Percentiles rank a stretch among this genome's conserved stretches.
These are phyloP conservation scores for Suillia variegata DNA, from an alignment of 2,888 invertebrate genomes.

Conservation along the genomic window DNA sequence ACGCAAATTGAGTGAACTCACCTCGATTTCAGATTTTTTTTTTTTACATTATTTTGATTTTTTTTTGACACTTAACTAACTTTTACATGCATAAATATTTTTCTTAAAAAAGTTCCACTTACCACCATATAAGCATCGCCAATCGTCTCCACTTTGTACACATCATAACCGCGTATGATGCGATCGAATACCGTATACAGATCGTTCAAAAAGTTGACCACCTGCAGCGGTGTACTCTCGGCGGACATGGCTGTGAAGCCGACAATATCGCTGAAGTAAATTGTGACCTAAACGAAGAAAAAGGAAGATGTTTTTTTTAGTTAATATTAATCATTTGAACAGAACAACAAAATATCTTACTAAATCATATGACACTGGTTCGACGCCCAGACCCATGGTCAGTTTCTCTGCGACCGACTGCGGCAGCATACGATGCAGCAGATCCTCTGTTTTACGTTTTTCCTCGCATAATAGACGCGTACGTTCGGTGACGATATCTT, in stretches of 20 bases:
- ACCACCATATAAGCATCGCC: slow-evolving; percentile 75
- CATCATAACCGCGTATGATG: slow-evolving; percentile 95
- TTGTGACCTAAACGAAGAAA: slow-evolving; percentile 66
- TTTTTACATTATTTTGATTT: no score
- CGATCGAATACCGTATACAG: slow-evolving; percentile 96
- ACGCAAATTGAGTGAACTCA: no score
- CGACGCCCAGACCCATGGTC: slow-evolving; percentile 86
- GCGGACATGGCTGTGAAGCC: slow-evolving; percentile 96
- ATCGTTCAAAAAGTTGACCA: slow-evolving; percentile 97
- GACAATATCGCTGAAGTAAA: slow-evolving; percentile 97
- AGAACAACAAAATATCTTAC: slow-evolving; percentile 65
- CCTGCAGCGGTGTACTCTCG: slow-evolving; percentile 89
- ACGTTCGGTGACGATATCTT: slow-evolving; percentile 90
- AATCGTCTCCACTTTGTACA: slow-evolving; percentile 97
- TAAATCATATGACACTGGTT: slow-evolving; percentile 90
- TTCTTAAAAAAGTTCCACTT: no score
- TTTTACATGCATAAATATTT: no score
- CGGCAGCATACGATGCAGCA: slow-evolving; percentile 92
- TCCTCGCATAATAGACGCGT: slow-evolving; percentile 88
- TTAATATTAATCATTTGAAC: neutral
- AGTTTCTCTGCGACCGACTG: slow-evolving; percentile 89
- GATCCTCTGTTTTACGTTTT: slow-evolving; percentile 91
- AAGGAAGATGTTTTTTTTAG: neutral
- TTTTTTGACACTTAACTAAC: no score
- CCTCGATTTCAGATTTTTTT: no score